Conservation (phyloP, 2,888 invertebrate genomes). For the Aphodius granarius region DNA sequence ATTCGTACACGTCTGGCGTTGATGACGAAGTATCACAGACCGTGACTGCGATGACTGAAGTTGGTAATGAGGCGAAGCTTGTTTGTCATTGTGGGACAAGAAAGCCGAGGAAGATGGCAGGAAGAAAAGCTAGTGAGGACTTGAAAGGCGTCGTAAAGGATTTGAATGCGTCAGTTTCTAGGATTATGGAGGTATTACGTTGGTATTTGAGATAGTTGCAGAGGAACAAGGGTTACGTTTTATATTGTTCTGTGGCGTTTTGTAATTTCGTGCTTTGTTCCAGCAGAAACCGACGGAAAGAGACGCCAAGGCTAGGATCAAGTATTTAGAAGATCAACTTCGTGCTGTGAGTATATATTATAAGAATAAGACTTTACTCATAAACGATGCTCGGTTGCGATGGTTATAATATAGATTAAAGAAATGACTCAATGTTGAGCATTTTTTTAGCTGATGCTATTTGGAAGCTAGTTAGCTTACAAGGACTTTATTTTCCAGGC, state of each 20-base stretch:
- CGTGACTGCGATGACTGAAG: background rate
- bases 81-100: background rate
- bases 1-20: background rate
- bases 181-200: slow-evolving; percentile 30
- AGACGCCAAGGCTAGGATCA: slow-evolving; percentile 30
- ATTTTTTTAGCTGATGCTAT: background rate
- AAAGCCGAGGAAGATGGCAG: background rate
- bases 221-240: background rate
- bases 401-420: too few relatives aligned
- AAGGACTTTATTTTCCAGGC: slow-evolving; percentile 32
- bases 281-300: slow-evolving; percentile 32
- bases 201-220: background rate
- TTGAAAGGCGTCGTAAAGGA: slow-evolving; percentile 26
- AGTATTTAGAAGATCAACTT: slow-evolving; percentile 34
- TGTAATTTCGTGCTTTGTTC: background rate
- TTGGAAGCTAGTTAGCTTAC: background rate
- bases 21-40: background rate
- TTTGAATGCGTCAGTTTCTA: slow-evolving; percentile 30
- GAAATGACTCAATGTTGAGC: too few relatives aligned
- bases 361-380: too few relatives aligned
- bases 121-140: slow-evolving; percentile 16
- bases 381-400: too few relatives aligned
- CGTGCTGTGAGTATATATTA: slow-evolving; percentile 27
- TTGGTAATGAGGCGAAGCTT: background rate
- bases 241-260: background rate